Conservation (phyloP, 2,797 vertebrate genomes). For the Picus viridis region DNA sequence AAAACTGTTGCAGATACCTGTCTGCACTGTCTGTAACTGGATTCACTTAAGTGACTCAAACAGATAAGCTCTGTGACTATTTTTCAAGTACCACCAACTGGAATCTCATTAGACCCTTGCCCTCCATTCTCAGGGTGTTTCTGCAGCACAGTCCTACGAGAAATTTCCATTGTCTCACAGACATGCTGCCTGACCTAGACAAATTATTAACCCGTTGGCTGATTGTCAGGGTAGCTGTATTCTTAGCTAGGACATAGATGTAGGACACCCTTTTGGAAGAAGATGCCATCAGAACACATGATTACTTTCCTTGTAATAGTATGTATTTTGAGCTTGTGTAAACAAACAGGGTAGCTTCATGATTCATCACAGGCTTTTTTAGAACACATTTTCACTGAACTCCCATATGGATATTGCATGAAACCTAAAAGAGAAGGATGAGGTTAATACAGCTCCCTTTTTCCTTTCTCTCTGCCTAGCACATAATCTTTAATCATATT, state of each 20-base stretch:
- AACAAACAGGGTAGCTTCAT: background rate
- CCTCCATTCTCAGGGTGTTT: background rate
- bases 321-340: background rate
- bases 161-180: background rate
- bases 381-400: background rate
- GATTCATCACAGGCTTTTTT: background rate
- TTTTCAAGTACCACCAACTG: background rate
- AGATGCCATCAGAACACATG: background rate
- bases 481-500: slow-evolving; percentile 19
- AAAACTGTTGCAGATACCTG: background rate
- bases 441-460: background rate
- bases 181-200: background rate
- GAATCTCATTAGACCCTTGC: background rate
- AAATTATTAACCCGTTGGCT: background rate
- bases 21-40: background rate
- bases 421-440: background rate
- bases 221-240: background rate
- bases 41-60: background rate
- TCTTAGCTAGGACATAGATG: background rate
- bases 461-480: background rate
- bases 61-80: background rate
- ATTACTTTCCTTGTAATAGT: background rate
- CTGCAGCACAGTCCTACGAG: background rate
- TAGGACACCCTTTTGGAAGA: background rate
- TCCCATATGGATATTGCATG: background rate